phyloP scores from a whole-genome alignment of 2,113 vertebrate genomes.

The Corythornis vintsioides region DNA sequence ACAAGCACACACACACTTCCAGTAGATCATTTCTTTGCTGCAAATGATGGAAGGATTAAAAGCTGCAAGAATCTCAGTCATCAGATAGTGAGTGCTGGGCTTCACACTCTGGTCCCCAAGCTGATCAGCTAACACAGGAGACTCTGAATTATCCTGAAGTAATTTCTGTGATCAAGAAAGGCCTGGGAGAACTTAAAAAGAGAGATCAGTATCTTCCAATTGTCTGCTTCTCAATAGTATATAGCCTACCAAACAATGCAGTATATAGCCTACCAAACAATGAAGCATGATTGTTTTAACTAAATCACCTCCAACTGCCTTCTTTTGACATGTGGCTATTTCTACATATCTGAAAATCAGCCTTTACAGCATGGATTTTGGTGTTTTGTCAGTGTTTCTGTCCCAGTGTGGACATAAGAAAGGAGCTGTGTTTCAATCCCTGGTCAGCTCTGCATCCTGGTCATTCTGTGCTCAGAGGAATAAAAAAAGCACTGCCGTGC shows the following conservation, averaged over 20 bases:
- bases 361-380: background rate
- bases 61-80: background rate
- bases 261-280: background rate
- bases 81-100: background rate
- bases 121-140: background rate
- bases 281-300: background rate
- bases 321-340: background rate
- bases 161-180: background rate
- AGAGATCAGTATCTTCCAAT: background rate
- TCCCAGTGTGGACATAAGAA: background rate
- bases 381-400: background rate
- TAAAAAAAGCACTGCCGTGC: accelerated
- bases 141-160: background rate
- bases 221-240: background rate
- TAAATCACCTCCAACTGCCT: background rate
- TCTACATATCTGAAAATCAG: background rate
- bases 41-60: constrained; percentile 3
- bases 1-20: background rate
- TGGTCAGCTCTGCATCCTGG: background rate
- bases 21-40: background rate
- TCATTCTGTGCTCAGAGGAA: background rate
- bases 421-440: background rate
- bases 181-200: background rate
- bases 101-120: background rate
- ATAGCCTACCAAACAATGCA: background rate